Evolutionary conservation across 2,888 invertebrate species (phyloP).

Genomic region (Rugalucina vietnamica): DNA sequence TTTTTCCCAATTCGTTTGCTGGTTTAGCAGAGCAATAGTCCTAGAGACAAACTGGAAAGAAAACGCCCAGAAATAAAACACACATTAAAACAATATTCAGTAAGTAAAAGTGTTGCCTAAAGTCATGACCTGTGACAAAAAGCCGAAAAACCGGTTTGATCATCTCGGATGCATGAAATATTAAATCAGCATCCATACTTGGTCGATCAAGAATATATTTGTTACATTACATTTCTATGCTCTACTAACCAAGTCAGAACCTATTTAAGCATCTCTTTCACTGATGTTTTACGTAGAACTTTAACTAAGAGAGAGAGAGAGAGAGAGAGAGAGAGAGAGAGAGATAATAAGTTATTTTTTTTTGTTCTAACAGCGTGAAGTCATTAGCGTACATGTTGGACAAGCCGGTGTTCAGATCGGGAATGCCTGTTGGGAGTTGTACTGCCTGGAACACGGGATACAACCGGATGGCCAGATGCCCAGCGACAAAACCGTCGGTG

Average conservation of each 20-base stretch:
- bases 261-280: not conserved
- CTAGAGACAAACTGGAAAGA: too few species aligned
- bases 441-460: constrained; percentile 86
- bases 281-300: not conserved
- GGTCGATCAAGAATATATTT: not conserved
- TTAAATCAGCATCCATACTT: not conserved
- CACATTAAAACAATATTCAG: too few species aligned
- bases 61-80: too few species aligned
- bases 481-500: constrained; percentile 90
- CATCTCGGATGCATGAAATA: not conserved
- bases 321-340: not conserved
- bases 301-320: not conserved
- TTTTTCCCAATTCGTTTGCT: too few species aligned
- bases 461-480: constrained; percentile 86
- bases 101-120: too few species aligned
- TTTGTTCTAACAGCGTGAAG: constrained; percentile 83
- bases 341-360: not conserved
- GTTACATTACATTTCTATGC: not conserved
- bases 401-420: constrained; percentile 86
- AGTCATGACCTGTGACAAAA: too few species aligned
- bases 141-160: not conserved
- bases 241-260: not conserved
- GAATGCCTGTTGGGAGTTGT: constrained; percentile 86
- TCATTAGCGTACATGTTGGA: constrained; percentile 85
- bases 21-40: too few species aligned